A percentile compares a stretch with the other conserved stretches of the same genome.
Evolutionary conservation across 2,797 vertebrate species (phyloP).

Genomic region (Mormyrops attenuatus): DNA sequence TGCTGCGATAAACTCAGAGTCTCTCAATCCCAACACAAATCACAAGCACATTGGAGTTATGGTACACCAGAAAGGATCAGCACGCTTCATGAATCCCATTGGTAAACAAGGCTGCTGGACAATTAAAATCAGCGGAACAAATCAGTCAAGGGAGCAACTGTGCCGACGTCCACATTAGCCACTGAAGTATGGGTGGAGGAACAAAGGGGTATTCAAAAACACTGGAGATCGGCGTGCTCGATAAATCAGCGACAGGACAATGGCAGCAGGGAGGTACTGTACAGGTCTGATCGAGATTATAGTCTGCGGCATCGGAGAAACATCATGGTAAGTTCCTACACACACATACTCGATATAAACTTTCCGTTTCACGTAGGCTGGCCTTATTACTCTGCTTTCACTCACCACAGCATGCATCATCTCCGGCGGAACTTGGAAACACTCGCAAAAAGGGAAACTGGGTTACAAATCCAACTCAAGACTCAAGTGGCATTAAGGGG

Average conservation of each 20-base stretch:
- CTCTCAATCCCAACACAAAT: not conserved
- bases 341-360: not conserved
- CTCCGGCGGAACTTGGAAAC: not conserved
- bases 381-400: not conserved
- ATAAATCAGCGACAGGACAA: not conserved
- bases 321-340: not conserved
- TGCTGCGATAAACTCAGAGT: not conserved
- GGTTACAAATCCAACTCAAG: not conserved
- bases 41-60: not conserved
- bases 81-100: not conserved
- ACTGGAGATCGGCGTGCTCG: not conserved
- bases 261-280: not conserved
- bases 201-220: slow-evolving; percentile 16
- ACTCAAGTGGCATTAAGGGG: not conserved
- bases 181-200: not conserved
- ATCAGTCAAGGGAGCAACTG: not conserved
- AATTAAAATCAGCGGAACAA: slow-evolving; percentile 2
- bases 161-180: not conserved
- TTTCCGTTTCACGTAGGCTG: not conserved
- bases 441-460: not conserved
- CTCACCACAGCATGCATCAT: not conserved
- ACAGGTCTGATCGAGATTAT: not conserved
- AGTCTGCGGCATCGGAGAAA: not conserved
- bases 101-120: not conserved
- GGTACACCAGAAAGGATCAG: not conserved